Conservation (phyloP, 2,888 invertebrate genomes). For the Spisula solida region DNA sequence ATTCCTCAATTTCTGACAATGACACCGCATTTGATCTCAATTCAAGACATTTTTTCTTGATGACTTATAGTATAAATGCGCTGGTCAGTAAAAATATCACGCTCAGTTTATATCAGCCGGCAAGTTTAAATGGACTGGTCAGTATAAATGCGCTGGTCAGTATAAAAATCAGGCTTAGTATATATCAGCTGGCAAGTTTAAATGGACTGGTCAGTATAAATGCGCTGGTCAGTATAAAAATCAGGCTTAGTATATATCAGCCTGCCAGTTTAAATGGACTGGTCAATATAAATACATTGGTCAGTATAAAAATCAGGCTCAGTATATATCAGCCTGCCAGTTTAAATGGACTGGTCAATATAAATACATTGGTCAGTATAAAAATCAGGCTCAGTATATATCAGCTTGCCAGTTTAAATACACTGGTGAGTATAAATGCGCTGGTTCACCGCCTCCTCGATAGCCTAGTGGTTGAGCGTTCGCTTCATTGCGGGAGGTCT, state of each 20-base stretch:
- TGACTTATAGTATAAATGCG: neutral
- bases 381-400: neutral
- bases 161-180: neutral
- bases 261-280: too few species aligned
- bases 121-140: neutral
- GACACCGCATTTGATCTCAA: too few species aligned
- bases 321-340: constrained; percentile 13
- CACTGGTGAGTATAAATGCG: neutral
- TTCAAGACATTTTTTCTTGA: too few species aligned
- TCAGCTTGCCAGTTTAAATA: neutral
- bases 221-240: neutral
- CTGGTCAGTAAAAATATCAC: neutral
- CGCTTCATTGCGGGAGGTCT: too few species aligned
- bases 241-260: too few species aligned
- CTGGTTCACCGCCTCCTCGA: too few species aligned
- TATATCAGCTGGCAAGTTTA: neutral
- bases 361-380: neutral
- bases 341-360: neutral
- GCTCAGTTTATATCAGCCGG: neutral
- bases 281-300: neutral
- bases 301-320: too few species aligned
- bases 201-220: neutral
- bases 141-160: neutral
- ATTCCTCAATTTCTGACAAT: too few species aligned
- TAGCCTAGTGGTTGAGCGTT: too few species aligned